Evolutionary conservation across 2,888 invertebrate genomes (phyloP).

Genomic region (Campoplex capitator): DNA sequence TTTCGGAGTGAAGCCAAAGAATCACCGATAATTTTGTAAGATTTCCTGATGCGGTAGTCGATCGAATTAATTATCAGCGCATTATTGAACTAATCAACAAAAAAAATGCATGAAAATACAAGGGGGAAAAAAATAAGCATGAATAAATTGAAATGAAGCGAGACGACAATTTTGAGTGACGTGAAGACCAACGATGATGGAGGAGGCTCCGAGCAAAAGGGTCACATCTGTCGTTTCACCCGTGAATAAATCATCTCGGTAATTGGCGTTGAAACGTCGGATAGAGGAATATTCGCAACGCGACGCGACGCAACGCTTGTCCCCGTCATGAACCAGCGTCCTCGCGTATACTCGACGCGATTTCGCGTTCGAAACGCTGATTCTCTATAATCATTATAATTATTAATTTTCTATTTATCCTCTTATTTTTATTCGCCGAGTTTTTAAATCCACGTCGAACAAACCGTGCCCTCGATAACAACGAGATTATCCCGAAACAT

Average conservation of each 20-base stretch:
- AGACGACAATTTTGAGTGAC: constrained; percentile 55
- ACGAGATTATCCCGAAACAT: background rate
- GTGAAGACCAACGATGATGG: constrained; percentile 44
- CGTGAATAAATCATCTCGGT: constrained; percentile 72
- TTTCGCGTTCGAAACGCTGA: background rate
- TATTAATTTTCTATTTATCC: constrained; percentile 2
- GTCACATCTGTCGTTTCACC: constrained; percentile 34
- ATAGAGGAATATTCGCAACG: constrained; percentile 58
- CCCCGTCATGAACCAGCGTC: constrained; percentile 36
- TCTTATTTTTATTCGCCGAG: background rate
- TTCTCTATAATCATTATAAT: constrained; percentile 17
- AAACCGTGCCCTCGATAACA: background rate
- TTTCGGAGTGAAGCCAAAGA: background rate
- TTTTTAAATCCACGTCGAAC: background rate
- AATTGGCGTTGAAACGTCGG: constrained; percentile 71
- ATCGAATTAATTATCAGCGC: background rate
- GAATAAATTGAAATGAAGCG: constrained; percentile 51
- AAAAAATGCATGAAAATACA: constrained; percentile 2
- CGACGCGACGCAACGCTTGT: constrained; percentile 23
- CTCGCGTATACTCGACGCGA: constrained; percentile 25
- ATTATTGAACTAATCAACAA: background rate
- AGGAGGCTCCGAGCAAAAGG: constrained; percentile 35
- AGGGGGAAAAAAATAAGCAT: constrained; percentile 25
- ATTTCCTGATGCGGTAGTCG: background rate
- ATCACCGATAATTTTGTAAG: background rate